Percentiles rank a stretch among this genome's conserved stretches.
phyloP scores from a whole-genome alignment of 2,888 invertebrate genomes.

The Mycalesis mineus region DNA sequence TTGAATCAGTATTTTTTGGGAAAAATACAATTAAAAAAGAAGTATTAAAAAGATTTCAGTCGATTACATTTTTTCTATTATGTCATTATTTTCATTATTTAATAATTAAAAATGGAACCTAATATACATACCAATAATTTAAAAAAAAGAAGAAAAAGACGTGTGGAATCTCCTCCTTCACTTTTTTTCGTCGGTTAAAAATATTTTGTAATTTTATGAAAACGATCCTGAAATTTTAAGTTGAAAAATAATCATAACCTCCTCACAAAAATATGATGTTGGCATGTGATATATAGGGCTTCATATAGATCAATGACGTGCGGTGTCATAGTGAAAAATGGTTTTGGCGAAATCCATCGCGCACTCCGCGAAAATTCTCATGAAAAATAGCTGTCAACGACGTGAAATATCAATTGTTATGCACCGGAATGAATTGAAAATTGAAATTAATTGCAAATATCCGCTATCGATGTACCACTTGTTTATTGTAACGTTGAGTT shows the following conservation, averaged over 20 bases:
- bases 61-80: too few relatives aligned
- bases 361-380: conserved; percentile 22
- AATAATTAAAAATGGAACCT: too few relatives aligned
- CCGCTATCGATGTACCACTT: not conserved
- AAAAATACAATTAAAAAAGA: too few relatives aligned
- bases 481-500: not conserved
- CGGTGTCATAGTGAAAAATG: conserved; percentile 28
- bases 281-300: conserved; percentile 16
- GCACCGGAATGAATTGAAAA: conserved; percentile 11
- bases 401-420: conserved; percentile 21
- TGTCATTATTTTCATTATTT: too few relatives aligned
- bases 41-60: too few relatives aligned
- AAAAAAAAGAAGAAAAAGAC: too few relatives aligned
- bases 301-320: conserved; percentile 28
- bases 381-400: conserved; percentile 24
- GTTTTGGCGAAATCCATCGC: conserved; percentile 26
- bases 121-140: too few relatives aligned
- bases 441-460: conserved; percentile 9
- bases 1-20: too few relatives aligned
- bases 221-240: too few relatives aligned
- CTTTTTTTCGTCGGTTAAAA: too few relatives aligned
- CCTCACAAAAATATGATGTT: conserved; percentile 6
- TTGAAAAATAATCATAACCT: not conserved
- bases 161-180: too few relatives aligned
- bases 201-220: too few relatives aligned